Base-by-base conservation (phyloP, 2,888 invertebrate species). In the Odontomyia ornata region DNA sequence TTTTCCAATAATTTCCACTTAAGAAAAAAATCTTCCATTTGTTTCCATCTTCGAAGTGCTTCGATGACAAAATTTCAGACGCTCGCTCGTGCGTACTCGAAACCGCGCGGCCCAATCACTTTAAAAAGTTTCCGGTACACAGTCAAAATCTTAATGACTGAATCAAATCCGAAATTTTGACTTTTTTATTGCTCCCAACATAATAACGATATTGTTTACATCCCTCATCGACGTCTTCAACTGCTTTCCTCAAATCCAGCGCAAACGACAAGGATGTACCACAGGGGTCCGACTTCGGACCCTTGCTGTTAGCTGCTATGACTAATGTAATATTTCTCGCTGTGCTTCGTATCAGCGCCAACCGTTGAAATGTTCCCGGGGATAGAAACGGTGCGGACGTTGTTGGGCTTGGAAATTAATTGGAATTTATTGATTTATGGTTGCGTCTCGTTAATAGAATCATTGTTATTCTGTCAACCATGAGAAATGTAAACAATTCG, bases 341-440 rank as follows among this genome's bases (percentile, higher is more conserved):
- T 25, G 60, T 25, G 60, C 25, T 60, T 7, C 9, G 21, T 25
- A 36, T 36, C 36, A 11, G 13, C 15, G 60, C 18, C 18, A 13
- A 18, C 23, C 25, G 60, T 25, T 52, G 25, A 60, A 60, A 60
- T 21, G 52, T 15, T 52, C 18, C 23, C 5, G 5, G 60, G 60
- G 60, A 60, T n/a, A n/a, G n/a, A n/a, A n/a, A 60, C 4, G 4
- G 60, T 25, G 23, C 1, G 5, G 28, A 4, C 64, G 64, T 28
- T 28, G 64, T 21, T 43, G 21, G 43, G 18, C 62, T 18, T 27
- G 43, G 46, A 78, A 78, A 77, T 77, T 77, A 78, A 78, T 78
- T 78, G 78, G 77, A 69, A 77, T 78, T 78, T 78, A 78, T 78
- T 78, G 78, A 78, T 78, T 78, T 78, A 78, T 77, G 78, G 75